Percentiles rank a stretch among this genome's conserved stretches.
Conservation (phyloP, 2,113 vertebrate species). For the Callipepla californica region DNA sequence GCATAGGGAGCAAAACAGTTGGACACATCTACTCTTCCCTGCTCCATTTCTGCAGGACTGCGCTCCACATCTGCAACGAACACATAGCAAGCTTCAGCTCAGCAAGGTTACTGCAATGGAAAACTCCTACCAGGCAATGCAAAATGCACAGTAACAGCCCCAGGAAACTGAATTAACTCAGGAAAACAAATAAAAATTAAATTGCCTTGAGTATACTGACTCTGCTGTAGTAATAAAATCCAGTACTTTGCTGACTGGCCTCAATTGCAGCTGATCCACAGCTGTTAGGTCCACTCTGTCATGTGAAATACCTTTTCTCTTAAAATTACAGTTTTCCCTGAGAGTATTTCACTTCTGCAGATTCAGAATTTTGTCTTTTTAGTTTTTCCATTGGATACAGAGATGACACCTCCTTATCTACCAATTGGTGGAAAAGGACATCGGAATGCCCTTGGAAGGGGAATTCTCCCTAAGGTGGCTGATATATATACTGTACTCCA, state of each 20-base stretch:
- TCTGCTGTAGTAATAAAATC: neutral
- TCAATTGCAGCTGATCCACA: neutral
- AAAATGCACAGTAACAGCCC: neutral
- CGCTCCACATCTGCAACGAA: constrained; percentile 75
- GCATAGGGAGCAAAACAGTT: constrained; percentile 70
- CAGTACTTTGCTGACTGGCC: accelerated
- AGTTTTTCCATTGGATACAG: neutral
- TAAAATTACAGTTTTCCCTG: neutral
- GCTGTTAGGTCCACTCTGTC: neutral
- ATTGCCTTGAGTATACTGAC: neutral
- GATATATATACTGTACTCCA: neutral
- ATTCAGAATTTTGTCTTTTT: neutral
- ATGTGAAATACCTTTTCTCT: neutral
- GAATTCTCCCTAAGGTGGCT: neutral
- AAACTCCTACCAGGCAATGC: neutral
- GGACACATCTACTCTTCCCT: constrained; percentile 77
- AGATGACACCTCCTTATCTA: neutral
- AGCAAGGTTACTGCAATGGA: neutral
- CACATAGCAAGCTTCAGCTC: neutral
- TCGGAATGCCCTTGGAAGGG: neutral
- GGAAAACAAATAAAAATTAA: neutral
- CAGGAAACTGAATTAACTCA: neutral
- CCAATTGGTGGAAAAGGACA: neutral
- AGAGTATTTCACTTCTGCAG: neutral
- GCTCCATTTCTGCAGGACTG: constrained; percentile 53